Evolutionary conservation across 2,888 invertebrate genomes (phyloP).

Genomic region (Zelleria hepariella): DNA sequence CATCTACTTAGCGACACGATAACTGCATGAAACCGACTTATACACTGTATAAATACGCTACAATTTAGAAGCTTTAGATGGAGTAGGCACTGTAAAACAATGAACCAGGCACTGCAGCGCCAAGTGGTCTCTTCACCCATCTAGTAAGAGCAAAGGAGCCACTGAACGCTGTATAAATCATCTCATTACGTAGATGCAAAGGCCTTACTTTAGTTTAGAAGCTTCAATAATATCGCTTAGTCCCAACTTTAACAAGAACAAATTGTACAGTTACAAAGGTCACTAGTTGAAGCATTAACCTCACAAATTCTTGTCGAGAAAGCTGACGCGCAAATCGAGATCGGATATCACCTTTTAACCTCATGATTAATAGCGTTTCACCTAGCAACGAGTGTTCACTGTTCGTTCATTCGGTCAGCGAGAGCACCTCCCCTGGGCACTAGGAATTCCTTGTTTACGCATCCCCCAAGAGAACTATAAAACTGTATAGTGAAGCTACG

Average conservation of each 20-base stretch:
- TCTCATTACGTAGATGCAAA: too few relatives aligned
- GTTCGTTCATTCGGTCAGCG: not conserved
- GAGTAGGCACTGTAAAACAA: too few relatives aligned
- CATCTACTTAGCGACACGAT: too few relatives aligned
- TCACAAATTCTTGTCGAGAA: not conserved
- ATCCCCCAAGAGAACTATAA: not conserved
- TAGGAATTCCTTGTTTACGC: not conserved
- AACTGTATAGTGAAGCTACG: not conserved
- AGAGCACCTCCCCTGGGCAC: not conserved
- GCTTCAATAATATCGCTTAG: not conserved
- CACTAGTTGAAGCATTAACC: not conserved
- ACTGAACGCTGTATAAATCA: too few relatives aligned
- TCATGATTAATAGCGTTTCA: conserved; percentile 1
- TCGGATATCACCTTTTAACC: conserved; percentile 1
- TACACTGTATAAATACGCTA: too few relatives aligned
- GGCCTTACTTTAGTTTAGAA: too few relatives aligned
- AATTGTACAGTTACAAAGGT: not conserved
- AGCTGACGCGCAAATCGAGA: not conserved
- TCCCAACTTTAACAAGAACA: not conserved
- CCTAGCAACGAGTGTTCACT: not conserved
- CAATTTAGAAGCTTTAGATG: too few relatives aligned
- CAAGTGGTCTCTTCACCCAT: too few relatives aligned
- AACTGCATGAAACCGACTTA: too few relatives aligned
- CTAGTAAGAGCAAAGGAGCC: too few relatives aligned
- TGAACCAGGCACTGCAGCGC: too few relatives aligned